Conservation (phyloP, 2,888 invertebrate species). For the Sesamia inferens region DNA sequence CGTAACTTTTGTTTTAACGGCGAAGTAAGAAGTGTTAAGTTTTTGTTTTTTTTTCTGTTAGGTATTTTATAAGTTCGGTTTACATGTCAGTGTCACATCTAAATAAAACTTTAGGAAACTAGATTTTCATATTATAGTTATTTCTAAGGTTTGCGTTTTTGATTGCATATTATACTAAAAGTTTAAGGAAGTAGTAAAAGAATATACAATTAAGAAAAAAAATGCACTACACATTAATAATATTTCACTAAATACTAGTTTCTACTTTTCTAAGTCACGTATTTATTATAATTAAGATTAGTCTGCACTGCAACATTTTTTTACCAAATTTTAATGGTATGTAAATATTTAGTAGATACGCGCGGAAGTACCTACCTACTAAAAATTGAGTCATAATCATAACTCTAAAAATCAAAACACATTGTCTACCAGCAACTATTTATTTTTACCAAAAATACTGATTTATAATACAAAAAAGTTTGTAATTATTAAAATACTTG, state of each 20-base stretch:
- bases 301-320: not conserved
- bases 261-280: not conserved
- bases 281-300: not conserved
- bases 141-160: conserved; percentile 48
- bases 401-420: not conserved
- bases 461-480: not conserved
- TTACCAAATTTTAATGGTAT: conserved; percentile 3
- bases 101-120: conserved; percentile 22
- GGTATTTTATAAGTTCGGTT: conserved; percentile 43
- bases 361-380: not conserved
- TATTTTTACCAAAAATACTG: not conserved
- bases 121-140: conserved; percentile 9
- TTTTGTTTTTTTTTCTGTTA: conserved; percentile 52
- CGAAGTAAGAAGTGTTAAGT: conserved; percentile 63
- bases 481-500: not conserved
- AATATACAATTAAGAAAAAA: not conserved
- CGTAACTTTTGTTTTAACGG: conserved; percentile 47
- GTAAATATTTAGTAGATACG: not conserved
- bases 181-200: conserved; percentile 29
- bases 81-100: conserved; percentile 28
- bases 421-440: not conserved
- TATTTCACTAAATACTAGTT: conserved; percentile 1
- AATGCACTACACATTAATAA: conserved; percentile 1
- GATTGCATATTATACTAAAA: conserved; percentile 4
- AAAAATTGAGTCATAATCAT: not conserved